Conservation (phyloP, 2,797 vertebrate genomes). For the Tadarida brasiliensis region DNA sequence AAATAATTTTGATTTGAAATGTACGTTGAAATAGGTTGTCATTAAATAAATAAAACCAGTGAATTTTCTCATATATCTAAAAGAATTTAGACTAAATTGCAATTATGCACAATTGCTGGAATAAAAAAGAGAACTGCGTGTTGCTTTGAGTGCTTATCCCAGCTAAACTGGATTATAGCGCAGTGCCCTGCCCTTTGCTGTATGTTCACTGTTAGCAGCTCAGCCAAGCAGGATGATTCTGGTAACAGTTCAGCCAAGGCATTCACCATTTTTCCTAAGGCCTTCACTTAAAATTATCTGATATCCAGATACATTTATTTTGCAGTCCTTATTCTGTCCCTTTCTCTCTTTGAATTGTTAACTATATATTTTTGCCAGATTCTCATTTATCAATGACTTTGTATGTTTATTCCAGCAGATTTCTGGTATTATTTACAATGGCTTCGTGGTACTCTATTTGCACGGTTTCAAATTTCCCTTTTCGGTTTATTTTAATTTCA, state of each 20-base stretch:
- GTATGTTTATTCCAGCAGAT: neutral
- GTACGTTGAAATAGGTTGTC: neutral
- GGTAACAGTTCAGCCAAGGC: neutral
- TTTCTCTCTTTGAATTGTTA: neutral
- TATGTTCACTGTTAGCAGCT: neutral
- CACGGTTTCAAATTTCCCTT: neutral
- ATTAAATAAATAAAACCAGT: slow-evolving; percentile 35
- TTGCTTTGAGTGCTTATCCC: neutral
- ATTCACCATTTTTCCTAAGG: neutral
- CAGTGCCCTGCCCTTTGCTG: neutral
- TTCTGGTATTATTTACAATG: neutral
- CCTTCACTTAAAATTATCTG: neutral
- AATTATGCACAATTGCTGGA: neutral
- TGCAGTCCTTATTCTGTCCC: neutral
- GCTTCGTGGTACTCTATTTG: neutral
- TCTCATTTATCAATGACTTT: neutral
- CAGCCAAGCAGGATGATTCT: neutral
- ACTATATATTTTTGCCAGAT: neutral
- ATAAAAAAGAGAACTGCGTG: slow-evolving; percentile 13
- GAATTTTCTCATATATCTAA: neutral
- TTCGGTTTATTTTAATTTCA: neutral
- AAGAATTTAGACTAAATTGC: neutral
- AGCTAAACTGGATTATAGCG: neutral
- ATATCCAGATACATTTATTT: neutral
- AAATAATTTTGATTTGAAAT: slow-evolving; percentile 12